A percentile compares a stretch with the other conserved stretches of the same genome.
Evolutionary conservation across 1,140 invertebrate genomes (phyloP).

Genomic region (Mamestra configurata): DNA sequence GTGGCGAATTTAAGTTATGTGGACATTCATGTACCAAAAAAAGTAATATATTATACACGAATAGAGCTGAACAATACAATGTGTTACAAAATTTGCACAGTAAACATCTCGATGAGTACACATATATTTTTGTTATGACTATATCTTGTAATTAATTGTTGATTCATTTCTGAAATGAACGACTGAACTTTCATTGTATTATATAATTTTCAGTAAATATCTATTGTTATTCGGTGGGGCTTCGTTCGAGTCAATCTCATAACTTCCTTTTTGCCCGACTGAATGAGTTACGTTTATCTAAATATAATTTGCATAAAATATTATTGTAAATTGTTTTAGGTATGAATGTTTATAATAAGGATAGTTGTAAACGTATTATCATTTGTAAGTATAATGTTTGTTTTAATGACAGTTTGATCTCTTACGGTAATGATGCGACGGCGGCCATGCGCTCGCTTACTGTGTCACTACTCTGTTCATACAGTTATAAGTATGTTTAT

Average conservation of each 20-base stretch:
- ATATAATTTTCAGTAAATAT: slow-evolving; percentile 51
- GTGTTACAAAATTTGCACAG: slow-evolving; percentile 54
- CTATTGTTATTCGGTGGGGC: slow-evolving; percentile 55
- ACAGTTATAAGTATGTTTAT: slow-evolving; percentile 27
- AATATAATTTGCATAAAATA: slow-evolving; percentile 60
- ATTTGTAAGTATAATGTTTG: slow-evolving; percentile 77
- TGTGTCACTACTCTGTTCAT: slow-evolving; percentile 11
- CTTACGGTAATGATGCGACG: slow-evolving; percentile 76
- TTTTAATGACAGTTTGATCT: slow-evolving; percentile 87
- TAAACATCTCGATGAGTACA: slow-evolving; percentile 70
- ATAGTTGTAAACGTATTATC: slow-evolving; percentile 81
- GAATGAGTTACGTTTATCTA: slow-evolving; percentile 38
- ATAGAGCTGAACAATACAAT: slow-evolving; percentile 70
- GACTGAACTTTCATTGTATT: slow-evolving; percentile 75
- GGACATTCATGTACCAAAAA: slow-evolving; percentile 81
- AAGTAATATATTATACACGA: slow-evolving; percentile 67
- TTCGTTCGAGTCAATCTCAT: slow-evolving; percentile 58
- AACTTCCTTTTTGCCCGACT: slow-evolving; percentile 54
- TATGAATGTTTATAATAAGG: slow-evolving; percentile 82
- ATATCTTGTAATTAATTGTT: slow-evolving; percentile 84
- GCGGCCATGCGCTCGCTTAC: background rate
- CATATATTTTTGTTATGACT: slow-evolving; percentile 84
- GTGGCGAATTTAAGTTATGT: slow-evolving; percentile 63
- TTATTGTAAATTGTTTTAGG: slow-evolving; percentile 85
- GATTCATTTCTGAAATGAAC: slow-evolving; percentile 79